These are phyloP conservation scores for Caenorhabditis sinica DNA, from an alignment of 2,888 invertebrate species.

Conservation along the genomic window DNA sequence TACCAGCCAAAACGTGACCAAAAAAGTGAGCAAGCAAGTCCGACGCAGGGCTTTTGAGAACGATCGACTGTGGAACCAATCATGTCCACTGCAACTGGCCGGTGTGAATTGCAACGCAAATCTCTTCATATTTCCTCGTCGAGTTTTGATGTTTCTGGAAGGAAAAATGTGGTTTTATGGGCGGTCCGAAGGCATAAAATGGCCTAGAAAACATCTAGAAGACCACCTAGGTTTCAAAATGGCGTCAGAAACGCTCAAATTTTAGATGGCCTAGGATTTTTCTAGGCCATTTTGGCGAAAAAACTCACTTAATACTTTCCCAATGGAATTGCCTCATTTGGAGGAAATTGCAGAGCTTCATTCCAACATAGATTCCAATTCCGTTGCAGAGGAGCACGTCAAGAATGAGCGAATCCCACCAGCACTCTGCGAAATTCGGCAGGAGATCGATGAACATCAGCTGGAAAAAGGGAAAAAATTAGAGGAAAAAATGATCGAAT, in stretches of 20 bases:
- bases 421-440: slow-evolving; percentile 87
- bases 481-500: too few relatives aligned
- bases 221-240: too few relatives aligned
- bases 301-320: slow-evolving; percentile 93
- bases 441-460: slow-evolving; percentile 81
- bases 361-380: slow-evolving; percentile 95
- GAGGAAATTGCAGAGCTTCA: slow-evolving; percentile 93
- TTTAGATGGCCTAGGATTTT: neutral
- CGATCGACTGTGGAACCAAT: slow-evolving; percentile 57
- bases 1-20: slow-evolving; percentile 77
- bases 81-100: slow-evolving; percentile 91
- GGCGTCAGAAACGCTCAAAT: too few relatives aligned
- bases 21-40: slow-evolving; percentile 48
- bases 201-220: neutral
- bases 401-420: slow-evolving; percentile 98
- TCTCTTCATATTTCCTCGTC: slow-evolving; percentile 96
- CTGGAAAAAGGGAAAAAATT: slow-evolving; percentile 66
- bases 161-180: slow-evolving; percentile 7
- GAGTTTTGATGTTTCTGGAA: slow-evolving; percentile 94
- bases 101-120: slow-evolving; percentile 98
- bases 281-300: neutral
- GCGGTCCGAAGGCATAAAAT: too few relatives aligned
- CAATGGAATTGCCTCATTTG: slow-evolving; percentile 99
- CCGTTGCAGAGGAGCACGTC: slow-evolving; percentile 99
- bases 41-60: slow-evolving; percentile 46